Evolutionary conservation across 2,888 invertebrate species (phyloP).

Genomic region (Nemoura dubitans): DNA sequence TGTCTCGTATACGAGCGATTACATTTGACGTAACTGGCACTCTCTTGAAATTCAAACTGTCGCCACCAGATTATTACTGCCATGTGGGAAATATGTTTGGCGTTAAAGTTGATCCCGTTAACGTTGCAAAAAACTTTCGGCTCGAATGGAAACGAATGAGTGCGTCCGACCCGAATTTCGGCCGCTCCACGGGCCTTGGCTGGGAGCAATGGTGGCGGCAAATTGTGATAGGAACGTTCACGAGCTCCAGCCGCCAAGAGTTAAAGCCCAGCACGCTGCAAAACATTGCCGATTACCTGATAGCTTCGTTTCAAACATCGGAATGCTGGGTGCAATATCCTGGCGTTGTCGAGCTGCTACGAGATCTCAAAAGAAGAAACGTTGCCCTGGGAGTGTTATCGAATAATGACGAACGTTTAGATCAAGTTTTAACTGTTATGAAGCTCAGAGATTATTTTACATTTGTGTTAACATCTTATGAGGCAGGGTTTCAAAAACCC

Average conservation of each 20-base stretch:
- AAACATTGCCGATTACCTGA: conserved; percentile 67
- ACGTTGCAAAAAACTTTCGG: conserved; percentile 70
- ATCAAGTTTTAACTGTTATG: conserved; percentile 71
- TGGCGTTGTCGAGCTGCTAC: conserved; percentile 72
- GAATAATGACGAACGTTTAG: conserved; percentile 86
- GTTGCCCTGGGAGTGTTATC: conserved; percentile 80
- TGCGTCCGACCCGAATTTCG: conserved; percentile 82
- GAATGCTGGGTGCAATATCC: conserved; percentile 78
- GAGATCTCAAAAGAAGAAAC: conserved; percentile 64
- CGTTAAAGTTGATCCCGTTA: conserved; percentile 67
- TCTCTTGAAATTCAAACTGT: conserved; percentile 73
- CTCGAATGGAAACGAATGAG: conserved; percentile 72
- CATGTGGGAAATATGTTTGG: conserved; percentile 76
- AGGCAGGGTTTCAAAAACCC: conserved; percentile 79
- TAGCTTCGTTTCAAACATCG: conserved; percentile 75
- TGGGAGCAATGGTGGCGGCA: conserved; percentile 87
- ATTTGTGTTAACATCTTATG: conserved; percentile 83
- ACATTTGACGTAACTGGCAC: conserved; percentile 93
- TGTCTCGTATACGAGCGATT: conserved; percentile 58
- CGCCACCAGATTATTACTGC: conserved; percentile 79
- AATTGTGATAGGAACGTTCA: conserved; percentile 73
- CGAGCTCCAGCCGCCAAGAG: conserved; percentile 61
- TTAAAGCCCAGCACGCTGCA: conserved; percentile 59
- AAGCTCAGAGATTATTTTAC: conserved; percentile 77
- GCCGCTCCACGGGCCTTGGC: conserved; percentile 70